These are phyloP conservation scores for Meteorus sp. DNA, from an alignment of 1,140 invertebrate genomes.

Conservation along the genomic window DNA sequence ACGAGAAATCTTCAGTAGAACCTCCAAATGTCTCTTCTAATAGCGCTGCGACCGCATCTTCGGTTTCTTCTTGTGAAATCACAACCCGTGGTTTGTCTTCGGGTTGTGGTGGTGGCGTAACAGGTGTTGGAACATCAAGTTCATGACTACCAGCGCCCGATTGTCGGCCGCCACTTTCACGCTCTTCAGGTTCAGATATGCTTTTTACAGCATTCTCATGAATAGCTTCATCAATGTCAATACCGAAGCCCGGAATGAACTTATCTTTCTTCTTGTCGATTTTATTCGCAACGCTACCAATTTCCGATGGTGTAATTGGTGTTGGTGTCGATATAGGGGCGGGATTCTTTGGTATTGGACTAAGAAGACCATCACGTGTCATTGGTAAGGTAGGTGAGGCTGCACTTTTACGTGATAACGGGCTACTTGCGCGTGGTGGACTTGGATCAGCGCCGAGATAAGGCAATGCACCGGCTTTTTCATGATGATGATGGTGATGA, in stretches of 20 bases:
- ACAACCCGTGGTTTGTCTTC: constrained; percentile 80
- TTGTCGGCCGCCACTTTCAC: constrained; percentile 49
- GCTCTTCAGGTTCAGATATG: constrained; percentile 65
- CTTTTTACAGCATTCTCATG: constrained; percentile 80
- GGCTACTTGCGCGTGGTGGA: constrained; percentile 53
- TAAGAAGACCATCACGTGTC: constrained; percentile 58
- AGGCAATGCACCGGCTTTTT: constrained; percentile 47
- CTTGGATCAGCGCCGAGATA: constrained; percentile 51
- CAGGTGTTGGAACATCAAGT: constrained; percentile 39
- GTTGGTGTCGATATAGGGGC: constrained; percentile 42
- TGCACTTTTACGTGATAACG: constrained; percentile 44
- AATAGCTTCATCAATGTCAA: constrained; percentile 70
- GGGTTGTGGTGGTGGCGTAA: constrained; percentile 50
- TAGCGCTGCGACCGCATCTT: constrained; percentile 86
- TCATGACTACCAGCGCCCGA: constrained; percentile 45
- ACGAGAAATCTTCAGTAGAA: constrained; percentile 61
- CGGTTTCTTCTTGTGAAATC: constrained; percentile 90
- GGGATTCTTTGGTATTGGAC: constrained; percentile 63
- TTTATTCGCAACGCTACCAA: constrained; percentile 30
- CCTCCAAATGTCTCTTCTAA: constrained; percentile 80
- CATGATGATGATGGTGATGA: constrained; percentile 52
- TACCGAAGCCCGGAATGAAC: constrained; percentile 71
- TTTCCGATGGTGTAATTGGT: constrained; percentile 35
- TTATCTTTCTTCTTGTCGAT: constrained; percentile 63
- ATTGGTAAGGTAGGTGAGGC: constrained; percentile 52